These are phyloP conservation scores for Erannis defoliaria DNA, from an alignment of 2,888 invertebrate species.

Conservation along the genomic window DNA sequence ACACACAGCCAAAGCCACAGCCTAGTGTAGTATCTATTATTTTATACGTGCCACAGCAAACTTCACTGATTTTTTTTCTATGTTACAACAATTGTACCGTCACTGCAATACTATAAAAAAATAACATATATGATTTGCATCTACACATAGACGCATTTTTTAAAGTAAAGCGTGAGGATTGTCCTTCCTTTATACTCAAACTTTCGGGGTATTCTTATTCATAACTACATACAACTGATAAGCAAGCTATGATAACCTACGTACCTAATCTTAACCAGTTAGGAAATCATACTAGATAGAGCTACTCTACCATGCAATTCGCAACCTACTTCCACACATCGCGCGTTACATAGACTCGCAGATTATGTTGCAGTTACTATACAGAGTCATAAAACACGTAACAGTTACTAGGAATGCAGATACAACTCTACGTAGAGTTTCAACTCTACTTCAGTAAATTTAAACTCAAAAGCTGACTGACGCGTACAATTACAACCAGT, in stretches of 20 bases:
- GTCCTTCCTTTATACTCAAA: too few relatives aligned
- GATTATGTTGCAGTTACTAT: neutral
- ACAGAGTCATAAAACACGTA: neutral
- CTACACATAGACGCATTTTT: too few relatives aligned
- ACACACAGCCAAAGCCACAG: too few relatives aligned
- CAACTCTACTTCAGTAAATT: neutral
- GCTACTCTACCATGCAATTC: neutral
- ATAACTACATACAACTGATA: neutral
- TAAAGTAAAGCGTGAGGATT: too few relatives aligned
- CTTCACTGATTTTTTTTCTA: too few relatives aligned
- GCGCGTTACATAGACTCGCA: neutral
- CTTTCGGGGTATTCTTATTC: neutral
- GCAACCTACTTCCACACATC: neutral
- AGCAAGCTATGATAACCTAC: neutral
- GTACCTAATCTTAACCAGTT: neutral
- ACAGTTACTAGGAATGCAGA: neutral
- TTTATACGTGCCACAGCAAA: too few relatives aligned
- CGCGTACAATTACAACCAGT: too few relatives aligned
- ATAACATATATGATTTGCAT: too few relatives aligned
- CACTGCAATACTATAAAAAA: too few relatives aligned
- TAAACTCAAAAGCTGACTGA: too few relatives aligned
- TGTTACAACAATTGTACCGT: too few relatives aligned
- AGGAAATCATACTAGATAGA: slow-evolving; percentile 1
- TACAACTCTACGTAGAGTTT: neutral
- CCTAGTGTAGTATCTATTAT: too few relatives aligned